Percentiles rank a stretch among this genome's conserved stretches.
These are phyloP conservation scores for Cheilosia variabilis DNA, from an alignment of 2,888 invertebrate genomes.

Conservation along the genomic window DNA sequence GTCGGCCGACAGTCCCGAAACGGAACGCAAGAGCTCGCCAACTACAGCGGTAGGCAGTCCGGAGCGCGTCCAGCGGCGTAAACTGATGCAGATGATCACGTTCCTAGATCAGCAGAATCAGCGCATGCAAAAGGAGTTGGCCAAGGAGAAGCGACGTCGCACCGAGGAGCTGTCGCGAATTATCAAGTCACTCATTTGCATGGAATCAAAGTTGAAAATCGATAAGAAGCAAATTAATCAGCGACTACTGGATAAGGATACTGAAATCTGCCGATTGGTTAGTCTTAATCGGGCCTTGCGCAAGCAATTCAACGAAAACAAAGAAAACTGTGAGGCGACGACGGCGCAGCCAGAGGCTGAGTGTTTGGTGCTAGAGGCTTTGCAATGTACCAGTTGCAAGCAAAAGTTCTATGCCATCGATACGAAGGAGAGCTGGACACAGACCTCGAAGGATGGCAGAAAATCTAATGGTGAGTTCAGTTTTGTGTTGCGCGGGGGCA, in stretches of 20 bases:
- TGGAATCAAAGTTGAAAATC: slow-evolving; percentile 82
- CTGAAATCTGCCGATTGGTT: slow-evolving; percentile 81
- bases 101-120: slow-evolving; percentile 82
- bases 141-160: slow-evolving; percentile 82
- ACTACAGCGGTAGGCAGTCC: slow-evolving; percentile 41
- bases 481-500: no score
- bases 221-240: slow-evolving; percentile 83
- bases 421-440: slow-evolving; percentile 80
- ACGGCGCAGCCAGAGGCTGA: slow-evolving; percentile 73
- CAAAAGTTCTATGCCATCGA: slow-evolving; percentile 83
- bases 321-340: slow-evolving; percentile 62
- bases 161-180: slow-evolving; percentile 82
- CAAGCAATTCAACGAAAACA: slow-evolving; percentile 78
- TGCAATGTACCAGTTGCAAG: slow-evolving; percentile 83
- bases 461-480: slow-evolving; percentile 78
- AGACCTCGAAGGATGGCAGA: slow-evolving; percentile 79
- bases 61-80: slow-evolving; percentile 80
- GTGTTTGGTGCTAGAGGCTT: slow-evolving; percentile 81
- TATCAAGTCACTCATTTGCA: slow-evolving; percentile 82
- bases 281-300: slow-evolving; percentile 81
- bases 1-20: slow-evolving; percentile 77
- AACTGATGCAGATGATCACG: slow-evolving; percentile 81
- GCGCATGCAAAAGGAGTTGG: slow-evolving; percentile 81
- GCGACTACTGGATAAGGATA: slow-evolving; percentile 81
- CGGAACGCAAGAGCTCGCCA: slow-evolving; percentile 65